Percentiles rank a stretch among this genome's conserved stretches.
Evolutionary conservation across 2,888 invertebrate genomes (phyloP).

Genomic region (Catocala sponsa): DNA sequence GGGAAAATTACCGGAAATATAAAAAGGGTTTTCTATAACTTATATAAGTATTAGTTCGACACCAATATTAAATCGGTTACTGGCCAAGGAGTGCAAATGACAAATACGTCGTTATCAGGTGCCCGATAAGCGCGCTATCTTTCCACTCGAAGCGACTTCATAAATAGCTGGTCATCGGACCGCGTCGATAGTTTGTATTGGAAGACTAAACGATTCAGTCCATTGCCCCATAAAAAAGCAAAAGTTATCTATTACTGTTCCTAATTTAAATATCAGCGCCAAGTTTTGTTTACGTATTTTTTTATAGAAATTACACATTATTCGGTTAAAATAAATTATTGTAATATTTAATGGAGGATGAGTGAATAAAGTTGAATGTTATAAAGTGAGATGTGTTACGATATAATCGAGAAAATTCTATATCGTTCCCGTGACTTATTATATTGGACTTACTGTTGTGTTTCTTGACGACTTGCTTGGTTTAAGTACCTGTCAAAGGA

Average conservation of each 20-base stretch:
- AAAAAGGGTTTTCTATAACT: constrained; percentile 33
- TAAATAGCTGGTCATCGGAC: constrained; percentile 69
- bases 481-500: constrained; percentile 4
- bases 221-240: constrained; percentile 18
- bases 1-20: constrained; percentile 42
- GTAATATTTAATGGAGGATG: constrained; percentile 43
- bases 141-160: constrained; percentile 68
- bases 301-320: background rate
- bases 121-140: constrained; percentile 76
- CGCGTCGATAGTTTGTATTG: constrained; percentile 60
- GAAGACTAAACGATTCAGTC: constrained; percentile 40
- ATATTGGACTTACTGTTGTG: constrained; percentile 70
- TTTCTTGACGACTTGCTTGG: constrained; percentile 68
- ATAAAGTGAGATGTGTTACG: constrained; percentile 67
- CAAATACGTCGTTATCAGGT: constrained; percentile 76
- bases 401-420: constrained; percentile 65
- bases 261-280: constrained; percentile 37
- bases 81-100: constrained; percentile 72
- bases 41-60: constrained; percentile 38
- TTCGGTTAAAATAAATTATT: background rate
- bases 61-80: constrained; percentile 56
- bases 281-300: constrained; percentile 21
- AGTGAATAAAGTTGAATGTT: constrained; percentile 44
- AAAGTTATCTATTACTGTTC: constrained; percentile 26
- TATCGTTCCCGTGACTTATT: constrained; percentile 59